Evolutionary conservation across 2,888 invertebrate genomes (phyloP), one percentile per base, ranked within the genome.

Genomic region (Diaprepes abbreviatus): DNA sequence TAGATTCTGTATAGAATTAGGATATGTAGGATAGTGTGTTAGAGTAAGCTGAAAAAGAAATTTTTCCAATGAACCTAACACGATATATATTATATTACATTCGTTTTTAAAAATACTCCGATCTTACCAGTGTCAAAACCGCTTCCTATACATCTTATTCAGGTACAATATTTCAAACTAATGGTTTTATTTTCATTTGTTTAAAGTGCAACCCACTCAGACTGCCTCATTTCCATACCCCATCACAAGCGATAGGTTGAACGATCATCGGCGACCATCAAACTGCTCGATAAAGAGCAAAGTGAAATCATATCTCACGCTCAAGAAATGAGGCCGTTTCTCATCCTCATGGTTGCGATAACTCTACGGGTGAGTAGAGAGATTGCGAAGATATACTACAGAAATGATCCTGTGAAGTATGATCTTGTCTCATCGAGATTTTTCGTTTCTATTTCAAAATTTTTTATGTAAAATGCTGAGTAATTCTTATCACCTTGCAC

Each of bases 321-420:
- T 86, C 82, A 83, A 82, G 84, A 83, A 83, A 83, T 81, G 85
- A 83, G 84, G 84, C 87, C 86, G 79, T 77, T 55, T 38, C 87
- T 88, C 88, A 75, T 89, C 89, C 87, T 87, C 88, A 85, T 87
- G 87, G 89, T 80, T 87, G 81, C 80, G 79, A 80, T 77, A 75
- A 83, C 86, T 86, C 86, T 82, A 83, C 78, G 74, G 77, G 86
- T 83, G 83, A 83, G 82, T 84, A 83, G 81, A 86, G 85, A 86
- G 85, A 82, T 82, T 83, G 83, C 81, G 86, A 87, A 88, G 87
- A 88, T 87, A 83, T 85, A 88, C 89, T 89, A 87, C 88, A 89
- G 88, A 89, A 89, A 88, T 88, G 88, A 89, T 88, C 89, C 89
- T 88, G 87, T 87, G 87, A 88, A 89, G 88, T 82, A 82, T 81